Base-by-base conservation (phyloP, 2,113 vertebrate genomes). In the Promerops cafer region DNA sequence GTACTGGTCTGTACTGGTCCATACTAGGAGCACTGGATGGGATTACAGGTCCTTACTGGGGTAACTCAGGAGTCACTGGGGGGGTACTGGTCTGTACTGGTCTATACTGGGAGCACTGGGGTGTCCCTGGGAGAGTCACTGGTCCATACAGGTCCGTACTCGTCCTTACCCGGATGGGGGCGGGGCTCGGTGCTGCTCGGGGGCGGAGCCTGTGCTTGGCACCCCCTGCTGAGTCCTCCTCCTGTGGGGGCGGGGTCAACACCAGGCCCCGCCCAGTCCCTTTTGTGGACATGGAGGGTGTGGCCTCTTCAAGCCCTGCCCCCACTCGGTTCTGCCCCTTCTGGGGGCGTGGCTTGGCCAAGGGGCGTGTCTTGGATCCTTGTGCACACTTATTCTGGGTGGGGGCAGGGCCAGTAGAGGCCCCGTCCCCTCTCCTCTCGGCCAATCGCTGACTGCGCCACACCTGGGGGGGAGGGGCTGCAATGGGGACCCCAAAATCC, bases 331-430 rank as follows among this genome's bases (percentile, higher is more conserved):
- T 2, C 2, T 0, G 2, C 7, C 5, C 16, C 14, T 4, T 18
- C 7, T 18, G 26, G 2, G 61, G 68, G 76, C 27, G 35, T 2
- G 45, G 20, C 4, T 22, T 39, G 11, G 11, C 1, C 0, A 7
- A 4, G 6, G 63, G 68, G 59, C 31, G 23, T 2, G 54, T 12
- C 1, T 20, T 33, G 9, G 2, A 0, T 0, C 17, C 5, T 7
- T 7, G 17, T 6, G 0, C 21, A 4, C 0, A 3, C 7, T 10
- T 16, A 1, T 4, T 20, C 4, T 3, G 7, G 2, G 11, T 2
- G 7, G 24, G 49, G 33, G 50, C 0, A 4, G 33, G 16, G 40
- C 4, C 27, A 5, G 3, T 0, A 0, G 17, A 27, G 42, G n/a
- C 52, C 3, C 18, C 53, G 0, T 53, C 64, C 64, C n/a, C 64